Evolutionary conservation across 2,113 vertebrate species (phyloP).

Genomic region (Gopherus flavomarginatus): DNA sequence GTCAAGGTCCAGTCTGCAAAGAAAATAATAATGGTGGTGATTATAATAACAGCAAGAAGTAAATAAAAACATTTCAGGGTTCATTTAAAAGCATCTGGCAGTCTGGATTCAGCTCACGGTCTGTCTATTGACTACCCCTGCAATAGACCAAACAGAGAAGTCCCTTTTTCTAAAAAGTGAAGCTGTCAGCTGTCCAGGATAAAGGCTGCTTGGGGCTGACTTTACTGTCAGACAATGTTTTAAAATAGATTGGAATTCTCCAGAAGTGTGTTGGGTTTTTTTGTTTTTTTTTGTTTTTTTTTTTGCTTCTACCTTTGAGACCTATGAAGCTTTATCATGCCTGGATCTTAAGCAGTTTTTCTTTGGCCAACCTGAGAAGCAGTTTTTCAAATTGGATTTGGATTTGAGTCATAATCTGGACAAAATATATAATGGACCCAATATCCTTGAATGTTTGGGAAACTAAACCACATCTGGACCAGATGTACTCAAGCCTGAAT

Average conservation of each 20-base stretch:
- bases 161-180: neutral
- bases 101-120: too few relatives aligned
- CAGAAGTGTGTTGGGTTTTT: neutral
- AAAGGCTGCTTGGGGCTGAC: neutral
- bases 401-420: neutral
- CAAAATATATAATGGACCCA: neutral
- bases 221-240: neutral
- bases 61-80: too few relatives aligned
- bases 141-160: accelerated
- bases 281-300: neutral
- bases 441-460: slow-evolving; percentile 37
- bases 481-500: neutral
- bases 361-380: neutral
- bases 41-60: too few relatives aligned
- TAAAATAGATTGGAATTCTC: neutral
- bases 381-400: neutral
- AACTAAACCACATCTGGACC: neutral
- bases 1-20: too few relatives aligned
- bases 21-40: too few relatives aligned
- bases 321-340: neutral
- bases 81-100: too few relatives aligned
- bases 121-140: neutral
- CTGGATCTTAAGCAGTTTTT: neutral
- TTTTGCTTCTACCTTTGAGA: neutral
- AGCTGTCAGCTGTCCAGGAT: neutral